phyloP scores from a whole-genome alignment of 2,113 vertebrate species.

The mouse (Mus musculus) region DNA sequence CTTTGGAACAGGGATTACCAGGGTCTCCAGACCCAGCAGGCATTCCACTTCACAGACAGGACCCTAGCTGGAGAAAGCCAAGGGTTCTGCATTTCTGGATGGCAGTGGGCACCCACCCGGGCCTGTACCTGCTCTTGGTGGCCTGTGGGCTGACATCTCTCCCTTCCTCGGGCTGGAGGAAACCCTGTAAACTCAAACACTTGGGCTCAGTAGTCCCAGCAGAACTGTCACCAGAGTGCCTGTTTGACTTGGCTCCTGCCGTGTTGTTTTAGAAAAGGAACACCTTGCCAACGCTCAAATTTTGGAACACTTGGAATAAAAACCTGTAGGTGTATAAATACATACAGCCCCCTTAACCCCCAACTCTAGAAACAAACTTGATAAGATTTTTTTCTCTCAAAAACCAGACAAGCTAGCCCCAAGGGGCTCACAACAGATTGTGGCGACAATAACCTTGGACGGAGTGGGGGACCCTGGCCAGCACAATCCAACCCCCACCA shows the following conservation, averaged over 20 bases:
- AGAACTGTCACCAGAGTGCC: not conserved
- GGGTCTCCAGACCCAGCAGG: not conserved
- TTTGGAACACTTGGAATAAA: conserved; percentile 65
- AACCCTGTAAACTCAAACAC: fast-evolving
- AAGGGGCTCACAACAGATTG: not conserved
- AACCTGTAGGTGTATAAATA: conserved; percentile 48
- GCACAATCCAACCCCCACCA: fast-evolving
- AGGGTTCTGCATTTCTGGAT: not conserved
- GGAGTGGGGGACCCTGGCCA: too few relatives aligned
- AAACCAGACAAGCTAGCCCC: not conserved
- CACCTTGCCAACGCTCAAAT: conserved; percentile 63
- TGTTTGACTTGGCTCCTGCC: conserved; percentile 41
- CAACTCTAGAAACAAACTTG: conserved; percentile 43
- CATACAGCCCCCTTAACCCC: not conserved
- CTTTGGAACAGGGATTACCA: not conserved
- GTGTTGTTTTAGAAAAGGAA: conserved; percentile 42
- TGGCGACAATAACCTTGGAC: not conserved
- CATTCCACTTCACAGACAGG: not conserved
- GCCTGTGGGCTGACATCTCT: not conserved
- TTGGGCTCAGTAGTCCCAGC: not conserved
- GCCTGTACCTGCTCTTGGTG: not conserved
- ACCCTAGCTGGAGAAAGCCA: not conserved
- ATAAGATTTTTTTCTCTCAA: conserved; percentile 55
- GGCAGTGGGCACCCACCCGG: too few relatives aligned
- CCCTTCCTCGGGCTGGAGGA: not conserved